These are phyloP conservation scores for Pangasius krempfi DNA, from an alignment of 2,797 vertebrate species.

Conservation along the genomic window DNA sequence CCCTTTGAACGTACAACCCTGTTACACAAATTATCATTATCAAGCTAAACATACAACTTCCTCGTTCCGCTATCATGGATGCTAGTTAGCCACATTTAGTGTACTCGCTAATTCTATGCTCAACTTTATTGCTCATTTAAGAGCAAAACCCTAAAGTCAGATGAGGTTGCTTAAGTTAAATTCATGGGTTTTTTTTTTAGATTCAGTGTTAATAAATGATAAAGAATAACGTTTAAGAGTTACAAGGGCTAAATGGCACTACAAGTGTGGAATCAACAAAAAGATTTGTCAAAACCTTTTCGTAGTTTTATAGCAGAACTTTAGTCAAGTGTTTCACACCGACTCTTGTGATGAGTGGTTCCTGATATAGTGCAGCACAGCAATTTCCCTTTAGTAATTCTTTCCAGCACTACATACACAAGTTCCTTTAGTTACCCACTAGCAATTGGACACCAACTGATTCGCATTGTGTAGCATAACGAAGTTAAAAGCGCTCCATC, in stretches of 20 bases:
- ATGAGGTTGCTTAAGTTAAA: background rate
- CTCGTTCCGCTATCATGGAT: background rate
- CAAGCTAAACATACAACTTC: no score
- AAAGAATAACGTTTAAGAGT: background rate
- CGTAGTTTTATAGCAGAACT: conserved; percentile 10
- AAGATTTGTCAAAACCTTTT: conserved; percentile 2
- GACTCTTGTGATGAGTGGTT: conserved; percentile 7
- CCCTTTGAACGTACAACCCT: background rate
- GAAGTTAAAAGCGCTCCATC: conserved; percentile 57
- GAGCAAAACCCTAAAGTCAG: background rate
- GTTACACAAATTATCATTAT: background rate
- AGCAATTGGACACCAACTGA: conserved; percentile 34
- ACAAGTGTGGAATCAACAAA: background rate
- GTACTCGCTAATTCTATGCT: background rate
- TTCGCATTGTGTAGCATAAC: conserved; percentile 47
- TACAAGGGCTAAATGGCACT: background rate
- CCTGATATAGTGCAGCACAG: conserved; percentile 21
- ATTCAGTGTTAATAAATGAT: background rate
- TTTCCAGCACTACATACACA: conserved; percentile 42
- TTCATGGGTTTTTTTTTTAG: background rate
- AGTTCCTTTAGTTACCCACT: conserved; percentile 29
- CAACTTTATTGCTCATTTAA: background rate
- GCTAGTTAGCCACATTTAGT: background rate
- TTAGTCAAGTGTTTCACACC: background rate
- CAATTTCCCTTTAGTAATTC: conserved; percentile 41